These are phyloP conservation scores for Bolborhynchus lineola DNA, from an alignment of 2,113 vertebrate species.

Conservation along the genomic window DNA sequence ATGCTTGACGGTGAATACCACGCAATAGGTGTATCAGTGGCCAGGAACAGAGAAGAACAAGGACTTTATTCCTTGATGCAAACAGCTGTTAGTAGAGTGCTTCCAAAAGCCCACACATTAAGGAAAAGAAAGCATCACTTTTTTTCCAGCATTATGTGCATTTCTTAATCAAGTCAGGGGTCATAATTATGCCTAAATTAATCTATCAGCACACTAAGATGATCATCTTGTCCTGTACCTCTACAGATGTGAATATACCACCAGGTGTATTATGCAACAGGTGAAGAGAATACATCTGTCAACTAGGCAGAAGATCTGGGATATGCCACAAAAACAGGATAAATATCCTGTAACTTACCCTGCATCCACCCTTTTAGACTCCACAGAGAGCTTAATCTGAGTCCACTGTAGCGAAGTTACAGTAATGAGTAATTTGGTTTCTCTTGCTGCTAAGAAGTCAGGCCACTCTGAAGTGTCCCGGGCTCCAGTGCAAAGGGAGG, in stretches of 20 bases:
- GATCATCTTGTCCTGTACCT: background rate
- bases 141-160: background rate
- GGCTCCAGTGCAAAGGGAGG: background rate
- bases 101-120: background rate
- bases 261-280: background rate
- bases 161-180: background rate
- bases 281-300: background rate
- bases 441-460: background rate
- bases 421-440: background rate
- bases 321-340: background rate
- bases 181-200: background rate
- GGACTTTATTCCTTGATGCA: background rate
- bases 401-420: background rate
- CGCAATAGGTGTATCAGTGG: background rate
- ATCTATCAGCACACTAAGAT: background rate
- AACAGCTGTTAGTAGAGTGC: background rate
- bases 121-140: background rate
- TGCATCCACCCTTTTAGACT: background rate
- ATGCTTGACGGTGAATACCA: background rate
- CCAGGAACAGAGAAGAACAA: background rate
- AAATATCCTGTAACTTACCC: background rate
- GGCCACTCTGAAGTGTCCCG: background rate
- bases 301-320: background rate
- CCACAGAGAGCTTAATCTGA: background rate
- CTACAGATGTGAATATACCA: background rate